A percentile compares a stretch with the other conserved stretches of the same genome.
phyloP scores from a whole-genome alignment of 2,113 vertebrate genomes.

The Stigmatopora nigra region DNA sequence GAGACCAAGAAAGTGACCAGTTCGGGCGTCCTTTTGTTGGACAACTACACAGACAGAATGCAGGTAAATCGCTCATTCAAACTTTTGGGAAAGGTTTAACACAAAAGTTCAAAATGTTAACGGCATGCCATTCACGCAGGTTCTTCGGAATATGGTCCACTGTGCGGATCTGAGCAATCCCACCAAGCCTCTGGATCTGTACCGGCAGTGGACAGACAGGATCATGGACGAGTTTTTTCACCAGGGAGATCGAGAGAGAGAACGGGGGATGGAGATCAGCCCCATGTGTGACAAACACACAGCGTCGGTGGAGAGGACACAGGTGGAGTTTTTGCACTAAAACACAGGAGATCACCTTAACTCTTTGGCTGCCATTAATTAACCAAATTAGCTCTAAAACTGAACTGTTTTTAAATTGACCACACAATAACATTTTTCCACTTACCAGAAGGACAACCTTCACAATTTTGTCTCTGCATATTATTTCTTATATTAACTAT shows the following conservation, averaged over 20 bases:
- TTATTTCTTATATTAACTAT: too few species aligned
- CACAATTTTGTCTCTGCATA: too few species aligned
- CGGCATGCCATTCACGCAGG: constrained; percentile 61
- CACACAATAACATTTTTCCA: too few species aligned
- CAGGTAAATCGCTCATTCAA: constrained; percentile 71
- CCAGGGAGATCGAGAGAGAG: constrained; percentile 92
- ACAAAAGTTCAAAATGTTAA: constrained; percentile 1
- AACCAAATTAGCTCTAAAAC: too few species aligned
- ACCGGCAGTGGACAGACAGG: constrained; percentile 94
- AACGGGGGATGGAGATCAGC: constrained; percentile 96
- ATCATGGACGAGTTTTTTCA: constrained; percentile 99
- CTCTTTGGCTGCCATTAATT: too few species aligned
- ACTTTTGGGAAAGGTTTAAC: not conserved
- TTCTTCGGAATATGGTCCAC: constrained; percentile 96
- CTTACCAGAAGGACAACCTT: too few species aligned
- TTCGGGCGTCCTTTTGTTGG: constrained; percentile 90
- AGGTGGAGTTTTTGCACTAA: constrained; percentile 69
- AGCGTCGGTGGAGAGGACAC: constrained; percentile 93
- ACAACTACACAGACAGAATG: constrained; percentile 96
- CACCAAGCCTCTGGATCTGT: constrained; percentile 92
- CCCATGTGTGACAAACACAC: constrained; percentile 99
- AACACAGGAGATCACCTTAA: not conserved
- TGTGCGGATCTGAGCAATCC: constrained; percentile 97
- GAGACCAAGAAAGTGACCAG: constrained; percentile 98
- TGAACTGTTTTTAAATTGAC: too few species aligned